Evolutionary conservation across 2,113 vertebrate species (phyloP).

Genomic region (Propithecus coquereli): DNA sequence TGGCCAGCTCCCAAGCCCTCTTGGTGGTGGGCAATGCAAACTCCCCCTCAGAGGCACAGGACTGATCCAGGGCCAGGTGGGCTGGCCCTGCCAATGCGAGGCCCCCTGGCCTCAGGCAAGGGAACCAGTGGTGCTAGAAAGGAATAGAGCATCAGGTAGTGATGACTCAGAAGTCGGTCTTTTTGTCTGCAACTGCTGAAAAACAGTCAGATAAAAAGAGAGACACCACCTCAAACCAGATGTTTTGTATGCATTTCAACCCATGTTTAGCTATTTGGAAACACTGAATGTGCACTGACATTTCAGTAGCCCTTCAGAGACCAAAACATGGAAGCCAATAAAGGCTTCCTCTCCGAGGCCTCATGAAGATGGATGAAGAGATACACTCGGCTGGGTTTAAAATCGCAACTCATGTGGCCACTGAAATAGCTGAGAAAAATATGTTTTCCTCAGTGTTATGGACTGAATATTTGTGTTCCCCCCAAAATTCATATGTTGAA

Average conservation of each 20-base stretch:
- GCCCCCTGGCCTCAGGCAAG: neutral
- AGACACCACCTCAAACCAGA: neutral
- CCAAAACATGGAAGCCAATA: neutral
- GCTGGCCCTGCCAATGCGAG: neutral
- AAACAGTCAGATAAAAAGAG: neutral
- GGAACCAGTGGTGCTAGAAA: neutral
- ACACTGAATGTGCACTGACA: neutral
- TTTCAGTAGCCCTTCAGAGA: neutral
- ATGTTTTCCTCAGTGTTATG: neutral
- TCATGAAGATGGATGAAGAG: neutral
- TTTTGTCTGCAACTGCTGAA: neutral
- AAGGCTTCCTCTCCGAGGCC: neutral
- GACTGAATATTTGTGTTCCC: neutral
- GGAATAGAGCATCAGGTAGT: neutral
- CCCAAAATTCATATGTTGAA: neutral
- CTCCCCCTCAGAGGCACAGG: neutral
- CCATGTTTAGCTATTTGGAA: neutral
- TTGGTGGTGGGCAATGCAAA: neutral
- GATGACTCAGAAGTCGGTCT: neutral
- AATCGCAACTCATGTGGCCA: neutral
- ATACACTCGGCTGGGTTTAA: neutral
- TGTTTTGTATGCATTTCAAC: neutral
- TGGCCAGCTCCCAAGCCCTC: no score
- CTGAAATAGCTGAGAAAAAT: neutral
- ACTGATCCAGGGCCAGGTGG: fast-evolving